These are phyloP conservation scores for Spisula subtruncata DNA, from an alignment of 2,888 invertebrate genomes.

Conservation along the genomic window DNA sequence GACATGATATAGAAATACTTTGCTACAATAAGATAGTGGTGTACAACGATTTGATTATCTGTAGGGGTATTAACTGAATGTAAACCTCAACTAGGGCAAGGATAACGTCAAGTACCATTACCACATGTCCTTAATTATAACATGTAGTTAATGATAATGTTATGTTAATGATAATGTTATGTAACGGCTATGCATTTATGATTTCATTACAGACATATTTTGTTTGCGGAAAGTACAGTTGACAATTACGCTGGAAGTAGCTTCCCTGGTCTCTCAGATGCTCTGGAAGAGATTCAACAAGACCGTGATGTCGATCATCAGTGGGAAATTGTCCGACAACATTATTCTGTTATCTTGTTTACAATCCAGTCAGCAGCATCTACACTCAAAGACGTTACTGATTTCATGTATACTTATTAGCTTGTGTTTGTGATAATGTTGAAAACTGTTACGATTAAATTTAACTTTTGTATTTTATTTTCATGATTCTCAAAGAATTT, in stretches of 20 bases:
- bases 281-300: slow-evolving; percentile 80
- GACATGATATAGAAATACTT: no score
- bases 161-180: not conserved
- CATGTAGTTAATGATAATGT: not conserved
- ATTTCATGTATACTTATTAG: slow-evolving; percentile 67
- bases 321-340: slow-evolving; percentile 69
- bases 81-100: no score
- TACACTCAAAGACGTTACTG: slow-evolving; percentile 67
- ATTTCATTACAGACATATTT: slow-evolving; percentile 66
- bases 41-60: no score
- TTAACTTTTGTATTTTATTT: no score
- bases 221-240: slow-evolving; percentile 85
- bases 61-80: no score
- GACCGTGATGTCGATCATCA: slow-evolving; percentile 46
- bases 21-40: no score
- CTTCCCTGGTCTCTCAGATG: slow-evolving; percentile 85
- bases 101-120: no score
- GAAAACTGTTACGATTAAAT: no score
- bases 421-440: not conserved
- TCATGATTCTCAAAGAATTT: no score
- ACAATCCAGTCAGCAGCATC: slow-evolving; percentile 71
- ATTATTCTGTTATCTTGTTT: slow-evolving; percentile 72
- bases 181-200: no score
- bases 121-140: no score
- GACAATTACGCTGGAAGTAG: slow-evolving; percentile 83